phyloP scores from a whole-genome alignment of 2,888 invertebrate species.

The Agriopis marginaria region DNA sequence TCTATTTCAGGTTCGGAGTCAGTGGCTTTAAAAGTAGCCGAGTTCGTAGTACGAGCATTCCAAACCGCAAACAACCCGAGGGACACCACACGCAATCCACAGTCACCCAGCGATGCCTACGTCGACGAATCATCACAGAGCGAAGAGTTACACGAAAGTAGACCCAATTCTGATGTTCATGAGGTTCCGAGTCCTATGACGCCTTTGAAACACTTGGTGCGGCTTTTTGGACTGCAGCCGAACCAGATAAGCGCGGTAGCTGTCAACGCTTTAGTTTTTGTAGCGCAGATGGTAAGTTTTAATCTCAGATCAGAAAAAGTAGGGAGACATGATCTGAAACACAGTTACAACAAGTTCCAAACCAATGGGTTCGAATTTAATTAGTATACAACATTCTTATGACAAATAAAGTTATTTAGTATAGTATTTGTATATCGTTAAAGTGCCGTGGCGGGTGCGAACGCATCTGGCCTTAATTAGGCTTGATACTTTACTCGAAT shows the following conservation, averaged over 20 bases:
- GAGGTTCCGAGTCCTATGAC: constrained; percentile 86
- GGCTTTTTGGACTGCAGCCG: constrained; percentile 91
- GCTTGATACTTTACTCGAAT: too few species aligned
- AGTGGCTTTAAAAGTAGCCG: constrained; percentile 78
- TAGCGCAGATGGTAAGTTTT: constrained; percentile 92
- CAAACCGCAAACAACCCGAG: constrained; percentile 61
- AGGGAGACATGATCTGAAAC: too few species aligned
- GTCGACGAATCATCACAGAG: constrained; percentile 42
- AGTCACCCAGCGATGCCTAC: constrained; percentile 50
- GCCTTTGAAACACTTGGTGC: constrained; percentile 83
- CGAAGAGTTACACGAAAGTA: constrained; percentile 50
- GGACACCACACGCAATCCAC: constrained; percentile 48
- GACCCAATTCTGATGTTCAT: constrained; percentile 57
- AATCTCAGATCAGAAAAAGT: too few species aligned
- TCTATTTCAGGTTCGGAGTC: constrained; percentile 75
- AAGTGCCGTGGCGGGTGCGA: too few species aligned
- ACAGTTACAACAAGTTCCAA: too few species aligned
- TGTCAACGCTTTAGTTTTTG: constrained; percentile 93
- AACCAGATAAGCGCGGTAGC: constrained; percentile 93
- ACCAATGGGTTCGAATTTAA: too few species aligned
- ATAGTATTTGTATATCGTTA: too few species aligned
- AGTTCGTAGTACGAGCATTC: constrained; percentile 79
- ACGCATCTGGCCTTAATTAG: too few species aligned
- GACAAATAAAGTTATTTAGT: too few species aligned
- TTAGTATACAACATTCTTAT: too few species aligned